Evolutionary conservation across 2,797 vertebrate species (phyloP), one percentile per base, ranked within the genome.

Genomic region (Pangasius sanitwongsei): DNA sequence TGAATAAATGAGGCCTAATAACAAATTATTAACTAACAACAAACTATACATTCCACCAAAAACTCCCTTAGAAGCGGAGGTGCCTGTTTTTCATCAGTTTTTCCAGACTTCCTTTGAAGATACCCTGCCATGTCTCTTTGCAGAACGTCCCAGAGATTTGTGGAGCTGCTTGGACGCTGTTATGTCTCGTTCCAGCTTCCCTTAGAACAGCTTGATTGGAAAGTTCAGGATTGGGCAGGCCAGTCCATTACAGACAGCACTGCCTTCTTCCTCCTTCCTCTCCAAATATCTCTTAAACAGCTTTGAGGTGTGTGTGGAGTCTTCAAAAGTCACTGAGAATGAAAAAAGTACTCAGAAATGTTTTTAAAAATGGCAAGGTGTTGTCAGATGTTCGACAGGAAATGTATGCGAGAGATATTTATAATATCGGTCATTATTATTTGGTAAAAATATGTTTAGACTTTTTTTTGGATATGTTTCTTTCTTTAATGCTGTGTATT

Each of bases 401-500:
- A 86, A 74, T 86, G 67, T 55, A 88, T 80, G 57, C 92, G 16
- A 87, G 28, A 91, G 88, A 89, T 92, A 89, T 91, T 88, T 90
- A 90, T 90, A 80, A 77, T 57, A 15, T 88, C 31, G n/a, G 37
- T 53, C 4, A 44, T 57, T 69, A 44, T 57, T 69, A 87, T 86
- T 90, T 80, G 63, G 28, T 31, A 83, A 87, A 48, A 74, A 87
- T 28, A 83, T 87, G 34, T 87, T 74, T 85, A 70, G 65, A n/a
- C 25, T 83, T 67, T 84, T 83, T 48, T 84, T 28, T 61, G 34
- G 9, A 9, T 61, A 65, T n/a, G 37, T 37, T 87, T 77, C 31
- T 87, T 87, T 88, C 75, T 59, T 55, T 65, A 86, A 87, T n/a
- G 11, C 50, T 87, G 74, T 89, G 57, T 86, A 72, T 85, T 67